phyloP scores from a whole-genome alignment of 2,113 vertebrate genomes.

The Dicaeum eximium region DNA sequence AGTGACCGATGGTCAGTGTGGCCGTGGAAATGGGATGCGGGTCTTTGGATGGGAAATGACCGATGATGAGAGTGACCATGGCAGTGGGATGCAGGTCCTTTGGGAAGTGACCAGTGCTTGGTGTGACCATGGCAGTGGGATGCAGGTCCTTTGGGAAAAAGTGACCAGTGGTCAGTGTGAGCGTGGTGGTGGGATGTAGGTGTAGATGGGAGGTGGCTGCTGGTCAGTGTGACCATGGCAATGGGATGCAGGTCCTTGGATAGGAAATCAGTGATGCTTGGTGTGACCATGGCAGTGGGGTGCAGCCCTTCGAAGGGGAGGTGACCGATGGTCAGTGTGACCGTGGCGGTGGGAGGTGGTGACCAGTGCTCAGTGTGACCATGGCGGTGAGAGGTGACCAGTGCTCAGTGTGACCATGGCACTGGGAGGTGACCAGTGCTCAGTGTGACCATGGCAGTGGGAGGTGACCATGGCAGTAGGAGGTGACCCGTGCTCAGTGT shows the following conservation, averaged over 20 bases:
- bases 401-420: fast-evolving
- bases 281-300: neutral
- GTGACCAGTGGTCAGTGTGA: fast-evolving
- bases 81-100: too few relatives aligned
- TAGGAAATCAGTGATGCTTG: too few relatives aligned
- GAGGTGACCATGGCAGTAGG: neutral
- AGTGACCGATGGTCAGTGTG: fast-evolving
- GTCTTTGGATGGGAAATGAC: neutral
- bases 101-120: fast-evolving
- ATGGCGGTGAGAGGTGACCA: too few relatives aligned
- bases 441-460: neutral
- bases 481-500: fast-evolving
- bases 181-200: too few relatives aligned
- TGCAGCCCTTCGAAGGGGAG: too few relatives aligned
- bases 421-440: fast-evolving
- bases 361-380: too few relatives aligned
- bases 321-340: fast-evolving
- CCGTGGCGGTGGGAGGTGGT: fast-evolving
- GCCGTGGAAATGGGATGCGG: fast-evolving
- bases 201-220: neutral
- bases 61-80: neutral
- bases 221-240: fast-evolving
- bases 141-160: neutral
- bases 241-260: neutral
- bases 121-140: neutral